Conservation (phyloP, 2,888 invertebrate species). For the Marasmarcha lunaedactyla region DNA sequence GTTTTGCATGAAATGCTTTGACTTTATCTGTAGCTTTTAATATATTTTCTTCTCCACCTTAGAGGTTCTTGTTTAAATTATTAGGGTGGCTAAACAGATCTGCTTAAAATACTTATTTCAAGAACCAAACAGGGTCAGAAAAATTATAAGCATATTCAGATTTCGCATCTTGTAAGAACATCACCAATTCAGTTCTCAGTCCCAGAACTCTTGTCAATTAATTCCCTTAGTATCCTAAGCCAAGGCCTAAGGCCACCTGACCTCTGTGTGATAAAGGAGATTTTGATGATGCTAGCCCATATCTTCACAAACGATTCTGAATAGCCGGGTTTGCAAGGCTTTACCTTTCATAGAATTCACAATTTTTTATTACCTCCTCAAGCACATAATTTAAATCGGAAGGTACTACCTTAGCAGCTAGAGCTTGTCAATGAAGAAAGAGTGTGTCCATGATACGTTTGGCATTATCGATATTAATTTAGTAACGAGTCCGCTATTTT, state of each 20-base stretch:
- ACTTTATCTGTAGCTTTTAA: too few relatives aligned
- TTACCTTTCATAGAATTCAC: conserved; percentile 20
- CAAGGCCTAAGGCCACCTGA: conserved; percentile 19
- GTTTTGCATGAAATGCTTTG: too few relatives aligned
- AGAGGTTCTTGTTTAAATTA: conserved; percentile 14
- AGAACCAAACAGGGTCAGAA: conserved; percentile 7
- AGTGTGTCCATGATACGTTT: conserved; percentile 15
- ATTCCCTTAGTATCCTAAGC: conserved; percentile 21
- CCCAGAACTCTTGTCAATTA: conserved; percentile 17
- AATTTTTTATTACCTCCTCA: conserved; percentile 11
- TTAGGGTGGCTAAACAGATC: conserved; percentile 17
- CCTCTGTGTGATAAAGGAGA: conserved; percentile 20
- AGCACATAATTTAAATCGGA: too few relatives aligned
- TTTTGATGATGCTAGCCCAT: conserved; percentile 20
- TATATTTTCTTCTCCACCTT: too few relatives aligned
- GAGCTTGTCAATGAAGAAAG: conserved; percentile 21
- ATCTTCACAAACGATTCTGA: conserved; percentile 21
- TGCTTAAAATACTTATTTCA: conserved; percentile 19
- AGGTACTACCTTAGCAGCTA: conserved; percentile 7
- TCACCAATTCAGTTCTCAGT: conserved; percentile 13
- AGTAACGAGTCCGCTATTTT: conserved; percentile 19
- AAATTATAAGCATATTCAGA: conserved; percentile 9
- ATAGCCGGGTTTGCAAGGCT: conserved; percentile 21
- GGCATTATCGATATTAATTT: conserved; percentile 18
- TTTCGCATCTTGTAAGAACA: conserved; percentile 11